Conservation (phyloP, 2,113 vertebrate genomes). For the Ictidomys tridecemlineatus region DNA sequence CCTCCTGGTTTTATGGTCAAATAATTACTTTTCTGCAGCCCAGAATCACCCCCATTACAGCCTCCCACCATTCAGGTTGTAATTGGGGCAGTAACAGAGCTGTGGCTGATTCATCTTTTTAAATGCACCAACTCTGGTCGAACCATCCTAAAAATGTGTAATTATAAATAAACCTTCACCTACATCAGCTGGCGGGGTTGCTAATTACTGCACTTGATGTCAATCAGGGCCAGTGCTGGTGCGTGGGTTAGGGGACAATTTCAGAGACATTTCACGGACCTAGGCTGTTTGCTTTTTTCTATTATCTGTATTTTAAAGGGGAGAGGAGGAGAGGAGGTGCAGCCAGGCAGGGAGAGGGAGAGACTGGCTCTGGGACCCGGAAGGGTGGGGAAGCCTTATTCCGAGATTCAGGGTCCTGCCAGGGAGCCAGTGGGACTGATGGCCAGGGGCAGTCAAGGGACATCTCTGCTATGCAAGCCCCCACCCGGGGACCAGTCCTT, state of each 20-base stretch:
- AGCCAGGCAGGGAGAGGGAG: not conserved
- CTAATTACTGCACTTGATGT: constrained; percentile 83
- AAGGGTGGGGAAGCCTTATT: not conserved
- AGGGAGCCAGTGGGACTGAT: not conserved
- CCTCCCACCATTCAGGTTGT: constrained; percentile 78
- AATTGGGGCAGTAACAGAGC: constrained; percentile 80
- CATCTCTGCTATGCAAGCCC: not conserved
- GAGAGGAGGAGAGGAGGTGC: not conserved
- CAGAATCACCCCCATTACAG: constrained; percentile 80
- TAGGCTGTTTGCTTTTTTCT: constrained; percentile 52
- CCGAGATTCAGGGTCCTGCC: not conserved
- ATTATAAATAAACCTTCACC: constrained; percentile 82
- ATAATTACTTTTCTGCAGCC: constrained; percentile 84
- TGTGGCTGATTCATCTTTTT: constrained; percentile 59
- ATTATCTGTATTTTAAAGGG: constrained; percentile 55
- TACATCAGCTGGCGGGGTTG: constrained; percentile 75
- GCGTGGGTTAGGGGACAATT: constrained; percentile 32
- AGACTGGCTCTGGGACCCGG: accelerated
- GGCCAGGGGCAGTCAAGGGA: not conserved
- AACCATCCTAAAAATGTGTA: constrained; percentile 77
- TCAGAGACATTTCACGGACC: constrained; percentile 48
- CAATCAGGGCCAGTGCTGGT: constrained; percentile 71
- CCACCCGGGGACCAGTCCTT: not conserved
- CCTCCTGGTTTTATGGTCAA: constrained; percentile 81
- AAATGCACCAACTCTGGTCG: constrained; percentile 77